Conservation (phyloP, 2,113 vertebrate species). For the Canis aureus region DNA sequence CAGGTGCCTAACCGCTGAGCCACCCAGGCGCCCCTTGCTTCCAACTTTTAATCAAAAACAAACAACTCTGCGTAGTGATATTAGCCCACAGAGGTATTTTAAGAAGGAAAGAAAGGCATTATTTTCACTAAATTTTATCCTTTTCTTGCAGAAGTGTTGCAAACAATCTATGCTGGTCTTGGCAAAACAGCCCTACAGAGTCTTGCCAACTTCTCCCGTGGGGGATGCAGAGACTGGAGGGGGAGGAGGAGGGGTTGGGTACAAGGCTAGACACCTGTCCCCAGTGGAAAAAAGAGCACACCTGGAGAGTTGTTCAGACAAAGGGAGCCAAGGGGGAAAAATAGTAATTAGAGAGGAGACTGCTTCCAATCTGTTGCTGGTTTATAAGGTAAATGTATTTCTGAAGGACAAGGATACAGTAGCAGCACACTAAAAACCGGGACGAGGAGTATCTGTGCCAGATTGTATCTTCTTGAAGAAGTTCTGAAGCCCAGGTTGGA, state of each 20-base stretch:
- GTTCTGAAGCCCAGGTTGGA: background rate
- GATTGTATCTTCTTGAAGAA: background rate
- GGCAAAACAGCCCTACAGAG: constrained; percentile 47
- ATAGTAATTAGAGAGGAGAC: background rate
- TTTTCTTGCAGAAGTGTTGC: constrained; percentile 27
- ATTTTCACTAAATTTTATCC: constrained; percentile 32
- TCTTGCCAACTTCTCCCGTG: background rate
- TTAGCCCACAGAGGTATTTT: background rate
- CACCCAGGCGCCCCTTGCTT: background rate
- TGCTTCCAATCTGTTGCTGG: constrained; percentile 20
- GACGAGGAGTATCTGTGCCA: background rate
- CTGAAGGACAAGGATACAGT: background rate
- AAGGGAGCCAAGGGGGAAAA: background rate
- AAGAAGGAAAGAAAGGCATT: background rate
- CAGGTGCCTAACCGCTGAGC: too few relatives aligned
- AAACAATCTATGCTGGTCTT: constrained; percentile 50
- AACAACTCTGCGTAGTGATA: background rate
- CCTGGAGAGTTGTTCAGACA: constrained; percentile 43
- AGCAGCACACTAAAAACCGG: background rate
- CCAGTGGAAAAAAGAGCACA: background rate
- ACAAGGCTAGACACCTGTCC: constrained; percentile 60
- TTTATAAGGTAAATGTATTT: background rate
- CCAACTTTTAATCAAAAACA: background rate
- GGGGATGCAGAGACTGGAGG: background rate
- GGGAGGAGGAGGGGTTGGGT: fast-evolving